Base-by-base conservation (phyloP, 2,113 vertebrate species). In the Oxygymnocypris stewartii region DNA sequence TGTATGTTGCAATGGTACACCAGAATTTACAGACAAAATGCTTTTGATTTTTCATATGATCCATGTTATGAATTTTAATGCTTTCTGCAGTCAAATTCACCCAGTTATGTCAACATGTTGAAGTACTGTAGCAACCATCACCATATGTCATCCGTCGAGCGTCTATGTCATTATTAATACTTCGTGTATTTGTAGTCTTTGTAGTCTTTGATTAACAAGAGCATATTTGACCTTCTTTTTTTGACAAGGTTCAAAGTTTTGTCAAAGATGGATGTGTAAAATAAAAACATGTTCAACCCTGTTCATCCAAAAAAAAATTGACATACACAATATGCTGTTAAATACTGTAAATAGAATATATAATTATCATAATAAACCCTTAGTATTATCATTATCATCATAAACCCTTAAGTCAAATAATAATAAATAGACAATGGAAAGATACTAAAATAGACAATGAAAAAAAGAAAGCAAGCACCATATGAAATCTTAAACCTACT, bases 1-100 rank as follows among this genome's bases (percentile, higher is more conserved):
- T n/a, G n/a, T n/a, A n/a, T n/a, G n/a, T n/a, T n/a, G n/a, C 28
- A 31, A 31, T 31, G 28, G 28, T 31, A 1, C 28, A 31, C 28
- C 2, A 31, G 28, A 31, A 31, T 31, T 31, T 31, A 31, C 28
- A 31, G 28, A 16, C 6, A 12, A 23, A 40, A 78, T n/a, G 40
- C 11, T 25, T 9, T 44, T 79, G 31, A 61, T 61, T 61, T 28
- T 42, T 67, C 6, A 80, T 16, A 67, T 42, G 20, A 80, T 44
- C 12, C n/a, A 28, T 14, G 7, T 81, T 65, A 11, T 65, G 79
- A 28, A 67, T 65, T 81, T 65, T 65, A 81, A 81, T 81, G 59
- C 59, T 28, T 81, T 28, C 31, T 18, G 13, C 40, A 12, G 78
- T 42, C 54, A 61, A 7, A 44, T 28, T 81, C 57, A 44, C 37